Percentiles rank a stretch among this genome's conserved stretches.
Conservation (phyloP, 1,140 invertebrate species). For the Polypedilum pembai region DNA sequence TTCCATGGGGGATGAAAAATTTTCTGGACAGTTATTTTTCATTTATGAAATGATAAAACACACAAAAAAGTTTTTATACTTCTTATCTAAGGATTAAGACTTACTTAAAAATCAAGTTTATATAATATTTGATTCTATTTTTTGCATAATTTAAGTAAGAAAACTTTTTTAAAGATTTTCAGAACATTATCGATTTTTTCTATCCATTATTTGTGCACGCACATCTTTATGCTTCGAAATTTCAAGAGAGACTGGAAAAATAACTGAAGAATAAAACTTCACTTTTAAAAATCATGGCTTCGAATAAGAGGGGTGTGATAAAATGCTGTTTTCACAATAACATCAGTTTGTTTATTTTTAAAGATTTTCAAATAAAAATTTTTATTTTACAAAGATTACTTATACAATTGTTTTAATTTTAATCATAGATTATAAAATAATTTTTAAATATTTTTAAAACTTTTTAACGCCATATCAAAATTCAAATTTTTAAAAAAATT, state of each 20-base stretch:
- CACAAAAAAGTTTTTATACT: background rate
- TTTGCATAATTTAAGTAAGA: background rate
- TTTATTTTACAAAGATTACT: too few species aligned
- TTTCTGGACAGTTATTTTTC: background rate
- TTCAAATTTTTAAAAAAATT: too few species aligned
- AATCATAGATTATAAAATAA: too few species aligned
- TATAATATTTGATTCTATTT: background rate
- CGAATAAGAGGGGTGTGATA: background rate
- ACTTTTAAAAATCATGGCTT: background rate
- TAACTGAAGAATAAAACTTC: background rate
- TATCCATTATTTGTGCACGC: background rate
- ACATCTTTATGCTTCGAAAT: background rate
- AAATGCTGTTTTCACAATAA: too few species aligned
- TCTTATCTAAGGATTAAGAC: slow-evolving; percentile 5
- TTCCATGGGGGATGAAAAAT: background rate
- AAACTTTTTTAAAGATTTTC: slow-evolving; percentile 20
- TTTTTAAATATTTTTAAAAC: too few species aligned
- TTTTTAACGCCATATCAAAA: too few species aligned
- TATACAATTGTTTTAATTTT: too few species aligned
- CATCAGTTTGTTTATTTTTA: too few species aligned
- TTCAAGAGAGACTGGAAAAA: background rate
- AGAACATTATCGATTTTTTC: slow-evolving; percentile 11
- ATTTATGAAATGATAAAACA: background rate
- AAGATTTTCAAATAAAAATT: too few species aligned
- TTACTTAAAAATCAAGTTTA: background rate